Conservation (phyloP, 2,797 vertebrate species). For the Anas bahamensis region DNA sequence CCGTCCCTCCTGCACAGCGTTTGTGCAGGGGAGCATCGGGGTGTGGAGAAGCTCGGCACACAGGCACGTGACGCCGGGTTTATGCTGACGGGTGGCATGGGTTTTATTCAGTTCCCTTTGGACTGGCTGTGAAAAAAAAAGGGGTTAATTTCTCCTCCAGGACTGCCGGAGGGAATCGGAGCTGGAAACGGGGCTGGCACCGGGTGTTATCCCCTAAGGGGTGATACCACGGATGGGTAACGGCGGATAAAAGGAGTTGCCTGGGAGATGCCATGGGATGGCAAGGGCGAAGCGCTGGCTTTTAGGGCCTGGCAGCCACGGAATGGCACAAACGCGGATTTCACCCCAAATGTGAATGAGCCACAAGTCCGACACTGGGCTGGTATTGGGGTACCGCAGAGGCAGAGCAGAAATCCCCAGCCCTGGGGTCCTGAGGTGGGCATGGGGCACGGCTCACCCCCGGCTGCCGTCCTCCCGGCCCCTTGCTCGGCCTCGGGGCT, state of each 20-base stretch:
- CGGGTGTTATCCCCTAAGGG: accelerated
- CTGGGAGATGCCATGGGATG: neutral
- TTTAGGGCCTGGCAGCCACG: neutral
- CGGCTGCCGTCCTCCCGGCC: neutral
- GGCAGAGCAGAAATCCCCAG: too few species aligned
- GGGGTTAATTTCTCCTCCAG: neutral
- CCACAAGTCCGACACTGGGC: accelerated
- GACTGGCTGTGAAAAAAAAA: neutral
- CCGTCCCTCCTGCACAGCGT: neutral
- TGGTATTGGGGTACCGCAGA: accelerated
- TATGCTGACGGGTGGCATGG: accelerated
- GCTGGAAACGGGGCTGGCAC: neutral
- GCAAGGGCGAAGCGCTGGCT: neutral
- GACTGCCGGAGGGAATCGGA: neutral
- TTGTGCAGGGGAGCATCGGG: neutral
- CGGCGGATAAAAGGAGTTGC: neutral
- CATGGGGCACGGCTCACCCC: neutral
- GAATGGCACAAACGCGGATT: neutral
- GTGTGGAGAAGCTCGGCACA: neutral
- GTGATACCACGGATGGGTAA: neutral
- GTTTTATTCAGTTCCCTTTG: accelerated
- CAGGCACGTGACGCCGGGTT: neutral
- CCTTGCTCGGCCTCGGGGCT: neutral
- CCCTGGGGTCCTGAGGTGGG: neutral
- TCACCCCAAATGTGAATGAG: neutral